Base-by-base conservation (phyloP, 2,888 invertebrate species). In the Pandemis corylana region DNA sequence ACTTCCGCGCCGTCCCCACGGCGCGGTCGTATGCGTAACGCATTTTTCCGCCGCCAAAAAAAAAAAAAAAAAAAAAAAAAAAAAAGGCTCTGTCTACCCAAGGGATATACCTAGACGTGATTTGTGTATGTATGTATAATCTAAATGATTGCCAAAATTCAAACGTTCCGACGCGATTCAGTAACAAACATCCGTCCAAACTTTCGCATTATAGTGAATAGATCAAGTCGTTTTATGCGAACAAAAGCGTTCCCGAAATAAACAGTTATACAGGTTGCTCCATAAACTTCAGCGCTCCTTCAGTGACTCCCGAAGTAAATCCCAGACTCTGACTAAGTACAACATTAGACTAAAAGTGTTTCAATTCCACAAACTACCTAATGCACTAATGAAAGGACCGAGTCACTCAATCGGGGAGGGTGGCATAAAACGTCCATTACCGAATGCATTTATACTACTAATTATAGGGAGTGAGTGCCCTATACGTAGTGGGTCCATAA, bases 371-470 rank as follows among this genome's bases (percentile, higher is more conserved):
- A 56, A 74, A 71, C 66, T 74, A 56, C 74, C 74, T 81, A 83
- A 82, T 81, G 79, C 81, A 80, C 78, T 81, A 83, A 83, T 82
- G 82, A 81, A 81, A 80, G 80, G 79, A 75, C 76, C 77, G 78
- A 83, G 81, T 80, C 83, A 81, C 80, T 82, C 77, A 78, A 79
- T 81, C 76, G 80, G 68, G 72, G 76, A 80, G 77, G 84, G 84
- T 76, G 81, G 83, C 76, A 84, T 83, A 84, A 85, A 84, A 80
- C 80, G 82, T 85, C 88, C 89, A 89, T 90, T 90, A 89, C 85
- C 79, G 80, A 89, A 89, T 89, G 89, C 89, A 89, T 89, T 89
- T 87, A 89, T 86, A 86, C 86, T 82, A 80, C 86, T 89, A 89
- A 89, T 89, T 89, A 89, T 83, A 84, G 84, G 81, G 87, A 85